A percentile compares a stretch with the other conserved stretches of the same genome.
These are phyloP conservation scores for Plebejus argus DNA, from an alignment of 2,888 invertebrate species.

Conservation along the genomic window DNA sequence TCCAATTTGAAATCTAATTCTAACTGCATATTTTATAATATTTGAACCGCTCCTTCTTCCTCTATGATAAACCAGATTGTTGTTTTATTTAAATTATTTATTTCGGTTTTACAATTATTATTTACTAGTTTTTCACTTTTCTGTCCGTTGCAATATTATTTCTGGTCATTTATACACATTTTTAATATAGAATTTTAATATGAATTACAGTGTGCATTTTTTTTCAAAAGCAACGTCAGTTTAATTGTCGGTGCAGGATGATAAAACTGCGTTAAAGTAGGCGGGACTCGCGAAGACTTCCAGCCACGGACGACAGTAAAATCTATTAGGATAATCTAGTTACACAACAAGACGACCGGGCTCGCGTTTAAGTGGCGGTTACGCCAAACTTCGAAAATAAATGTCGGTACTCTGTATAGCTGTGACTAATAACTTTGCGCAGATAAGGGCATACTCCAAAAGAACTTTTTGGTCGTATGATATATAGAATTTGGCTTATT, in stretches of 20 bases:
- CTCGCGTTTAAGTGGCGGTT: slow-evolving; percentile 60
- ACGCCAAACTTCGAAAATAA: slow-evolving; percentile 69
- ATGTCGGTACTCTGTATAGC: slow-evolving; percentile 63
- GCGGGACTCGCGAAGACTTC: slow-evolving; percentile 24
- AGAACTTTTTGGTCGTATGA: slow-evolving; percentile 25
- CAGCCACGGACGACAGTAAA: slow-evolving; percentile 45
- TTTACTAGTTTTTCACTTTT: too few species aligned
- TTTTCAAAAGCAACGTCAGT: neutral
- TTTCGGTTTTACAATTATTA: too few species aligned
- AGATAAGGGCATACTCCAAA: slow-evolving; percentile 49
- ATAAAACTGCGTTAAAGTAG: slow-evolving; percentile 20
- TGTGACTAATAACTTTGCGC: slow-evolving; percentile 66
- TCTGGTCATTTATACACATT: too few species aligned
- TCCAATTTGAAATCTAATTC: too few species aligned
- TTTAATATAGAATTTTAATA: too few species aligned
- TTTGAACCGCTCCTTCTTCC: neutral
- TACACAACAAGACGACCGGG: slow-evolving; percentile 55
- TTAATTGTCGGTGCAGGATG: neutral
- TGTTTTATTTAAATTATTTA: too few species aligned
- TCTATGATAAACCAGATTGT: neutral
- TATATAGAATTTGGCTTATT: slow-evolving; percentile 26
- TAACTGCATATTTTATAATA: neutral
- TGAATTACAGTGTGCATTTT: neutral
- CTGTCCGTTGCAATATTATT: too few species aligned
- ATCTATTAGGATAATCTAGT: slow-evolving; percentile 51